Evolutionary conservation across 2,888 invertebrate species (phyloP).

Genomic region (Tholera decimalis): DNA sequence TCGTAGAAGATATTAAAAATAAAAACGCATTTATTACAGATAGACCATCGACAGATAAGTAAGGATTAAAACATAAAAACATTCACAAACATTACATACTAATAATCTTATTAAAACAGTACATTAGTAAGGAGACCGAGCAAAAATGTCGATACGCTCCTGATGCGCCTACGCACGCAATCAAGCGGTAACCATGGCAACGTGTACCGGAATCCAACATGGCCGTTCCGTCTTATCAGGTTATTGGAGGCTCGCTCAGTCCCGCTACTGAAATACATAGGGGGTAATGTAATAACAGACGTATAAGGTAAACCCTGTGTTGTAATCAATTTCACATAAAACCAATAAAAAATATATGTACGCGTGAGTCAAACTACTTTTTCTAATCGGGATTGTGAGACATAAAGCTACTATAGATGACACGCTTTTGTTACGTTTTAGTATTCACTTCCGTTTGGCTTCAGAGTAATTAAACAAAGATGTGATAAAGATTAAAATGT

Average conservation of each 20-base stretch:
- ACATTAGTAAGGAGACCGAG: slow-evolving; percentile 57
- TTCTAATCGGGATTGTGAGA: slow-evolving; percentile 31
- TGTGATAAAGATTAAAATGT: slow-evolving; percentile 31
- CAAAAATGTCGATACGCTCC: slow-evolving; percentile 62
- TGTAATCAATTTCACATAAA: slow-evolving; percentile 57
- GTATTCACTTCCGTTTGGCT: slow-evolving; percentile 4
- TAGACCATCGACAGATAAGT: slow-evolving; percentile 39
- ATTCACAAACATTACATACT: slow-evolving; percentile 49
- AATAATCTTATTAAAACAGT: slow-evolving; percentile 63
- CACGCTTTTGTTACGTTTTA: slow-evolving; percentile 26
- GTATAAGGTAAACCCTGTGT: slow-evolving; percentile 46
- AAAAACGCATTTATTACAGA: slow-evolving; percentile 39
- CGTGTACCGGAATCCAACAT: slow-evolving; percentile 82
- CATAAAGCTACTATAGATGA: slow-evolving; percentile 23
- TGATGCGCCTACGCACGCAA: slow-evolving; percentile 78
- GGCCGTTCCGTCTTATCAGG: slow-evolving; percentile 79
- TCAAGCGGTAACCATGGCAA: slow-evolving; percentile 82
- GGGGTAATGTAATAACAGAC: slow-evolving; percentile 55
- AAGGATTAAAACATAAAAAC: slow-evolving; percentile 53
- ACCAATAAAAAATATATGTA: slow-evolving; percentile 38
- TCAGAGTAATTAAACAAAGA: slow-evolving; percentile 2
- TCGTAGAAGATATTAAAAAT: slow-evolving; percentile 43
- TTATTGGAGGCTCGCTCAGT: slow-evolving; percentile 72
- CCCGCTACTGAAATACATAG: slow-evolving; percentile 68
- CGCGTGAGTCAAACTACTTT: slow-evolving; percentile 33